A percentile compares a stretch with the other conserved stretches of the same genome.
Conservation (phyloP, 2,797 vertebrate genomes). For the Sebastes hopkinsi region DNA sequence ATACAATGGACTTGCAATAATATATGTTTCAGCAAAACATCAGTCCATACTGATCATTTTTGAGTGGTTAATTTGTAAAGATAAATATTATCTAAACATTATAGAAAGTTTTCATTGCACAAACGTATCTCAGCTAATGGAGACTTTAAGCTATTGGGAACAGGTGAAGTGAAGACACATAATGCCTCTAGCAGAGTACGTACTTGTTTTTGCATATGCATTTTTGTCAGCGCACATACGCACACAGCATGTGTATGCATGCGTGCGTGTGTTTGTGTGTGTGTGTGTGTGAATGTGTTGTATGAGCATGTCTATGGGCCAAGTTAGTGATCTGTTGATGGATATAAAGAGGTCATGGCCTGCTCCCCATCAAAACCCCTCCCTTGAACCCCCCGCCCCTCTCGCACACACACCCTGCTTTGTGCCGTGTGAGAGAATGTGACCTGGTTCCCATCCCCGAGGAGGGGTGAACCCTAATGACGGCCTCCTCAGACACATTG, state of each 20-base stretch:
- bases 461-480: slow-evolving; percentile 82
- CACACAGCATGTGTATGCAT: slow-evolving; percentile 44
- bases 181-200: slow-evolving; percentile 12
- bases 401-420: slow-evolving; percentile 80
- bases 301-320: slow-evolving; percentile 71
- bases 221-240: slow-evolving; percentile 31
- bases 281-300: slow-evolving; percentile 59
- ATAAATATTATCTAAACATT: neutral
- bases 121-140: neutral
- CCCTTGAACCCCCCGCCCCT: slow-evolving; percentile 72
- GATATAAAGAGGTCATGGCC: slow-evolving; percentile 88
- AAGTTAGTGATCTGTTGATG: slow-evolving; percentile 84
- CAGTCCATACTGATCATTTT: neutral
- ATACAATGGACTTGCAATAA: neutral
- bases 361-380: slow-evolving; percentile 80
- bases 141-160: neutral
- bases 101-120: neutral
- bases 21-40: neutral
- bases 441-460: slow-evolving; percentile 88
- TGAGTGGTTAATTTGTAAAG: neutral
- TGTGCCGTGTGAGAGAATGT: slow-evolving; percentile 85
- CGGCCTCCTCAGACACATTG: slow-evolving; percentile 79
- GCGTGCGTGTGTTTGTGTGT: slow-evolving; percentile 12
- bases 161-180: slow-evolving; percentile 11
- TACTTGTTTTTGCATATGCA: slow-evolving; percentile 40